These are phyloP conservation scores for Atopsyche davidsoni DNA, from an alignment of 1,140 invertebrate genomes.

Conservation along the genomic window DNA sequence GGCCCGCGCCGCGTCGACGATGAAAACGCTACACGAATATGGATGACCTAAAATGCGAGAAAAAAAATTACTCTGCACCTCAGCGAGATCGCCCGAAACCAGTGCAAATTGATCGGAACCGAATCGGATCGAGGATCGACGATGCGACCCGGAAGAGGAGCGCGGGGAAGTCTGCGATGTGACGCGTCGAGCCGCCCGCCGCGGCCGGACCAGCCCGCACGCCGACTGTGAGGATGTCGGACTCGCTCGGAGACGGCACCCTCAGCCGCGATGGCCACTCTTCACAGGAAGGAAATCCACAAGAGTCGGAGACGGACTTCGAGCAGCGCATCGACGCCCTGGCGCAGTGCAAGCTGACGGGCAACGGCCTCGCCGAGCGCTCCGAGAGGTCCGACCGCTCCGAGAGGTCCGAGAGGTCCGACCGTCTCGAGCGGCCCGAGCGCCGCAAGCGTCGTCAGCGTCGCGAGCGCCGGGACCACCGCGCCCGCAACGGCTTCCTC, in stretches of 20 bases:
- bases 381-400: slow-evolving; percentile 36
- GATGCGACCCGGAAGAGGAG: slow-evolving; percentile 37
- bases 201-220: slow-evolving; percentile 28
- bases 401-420: slow-evolving; percentile 39
- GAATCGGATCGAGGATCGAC: slow-evolving; percentile 37
- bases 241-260: slow-evolving; percentile 39
- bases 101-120: neutral
- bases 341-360: slow-evolving; percentile 37
- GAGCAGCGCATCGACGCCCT: slow-evolving; percentile 48
- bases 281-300: slow-evolving; percentile 43
- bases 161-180: slow-evolving; percentile 37
- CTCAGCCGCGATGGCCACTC: too few relatives aligned
- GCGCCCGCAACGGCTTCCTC: slow-evolving; percentile 17
- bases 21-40: slow-evolving; percentile 52
- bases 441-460: slow-evolving; percentile 36
- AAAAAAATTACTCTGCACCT: slow-evolving; percentile 21
- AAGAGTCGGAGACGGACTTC: slow-evolving; percentile 48
- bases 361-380: slow-evolving; percentile 29
- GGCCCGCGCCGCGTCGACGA: slow-evolving; percentile 44
- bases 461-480: slow-evolving; percentile 15
- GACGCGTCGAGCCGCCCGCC: slow-evolving; percentile 45
- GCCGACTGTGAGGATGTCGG: slow-evolving; percentile 1
- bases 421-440: slow-evolving; percentile 34
- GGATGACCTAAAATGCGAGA: slow-evolving; percentile 52
- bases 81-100: slow-evolving; percentile 15